Base-by-base conservation (phyloP, 1,140 invertebrate species). In the Cydia strobilella region DNA sequence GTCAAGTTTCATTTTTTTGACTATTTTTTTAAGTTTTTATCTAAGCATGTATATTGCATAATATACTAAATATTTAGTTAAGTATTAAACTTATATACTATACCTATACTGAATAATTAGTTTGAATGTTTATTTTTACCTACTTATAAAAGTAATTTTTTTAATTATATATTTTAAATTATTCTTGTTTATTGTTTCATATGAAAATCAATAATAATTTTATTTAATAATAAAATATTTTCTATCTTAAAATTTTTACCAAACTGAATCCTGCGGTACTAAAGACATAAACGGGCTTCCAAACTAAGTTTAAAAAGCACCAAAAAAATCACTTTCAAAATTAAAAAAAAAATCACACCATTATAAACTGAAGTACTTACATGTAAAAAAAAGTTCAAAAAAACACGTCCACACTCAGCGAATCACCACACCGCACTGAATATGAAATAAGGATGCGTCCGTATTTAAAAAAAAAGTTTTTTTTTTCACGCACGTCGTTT, bases 371-470 rank as follows among this genome's bases (percentile, higher is more conserved):
- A 20, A 18, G 51, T 59, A 59, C 54, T 59, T 59, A 59, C 54
- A 59, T 59, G 18, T 10, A 59, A 59, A 59, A 59, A 59, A 23
- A 59, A 51, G 48, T 51, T 51, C 48, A 51, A 51, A 75, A 54
- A 76, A 75, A 42, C 78, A 79, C 78, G 77, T 59, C 54, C 54
- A 59, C 54, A 77, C 74, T 77, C 78, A 80, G 75, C 76, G 76
- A 78, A 80, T 73, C 48, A 45, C 31, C 54, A 62, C 77, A 78
- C 77, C 18, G 20, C 54, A 59, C 54, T 59, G 54, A 59, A 59
- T 59, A 10, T 10, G 54, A 59, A 59, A 59, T 59, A 59, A 59
- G 54, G 54, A 59, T 59, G 54, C 54, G 54, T 59, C 54, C 54
- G 54, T 59, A 59, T 59, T 59, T 59, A 59, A 59, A 59, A 59